These are phyloP conservation scores for Anastrepha ludens DNA, from an alignment of 1,140 invertebrate genomes.

Conservation along the genomic window DNA sequence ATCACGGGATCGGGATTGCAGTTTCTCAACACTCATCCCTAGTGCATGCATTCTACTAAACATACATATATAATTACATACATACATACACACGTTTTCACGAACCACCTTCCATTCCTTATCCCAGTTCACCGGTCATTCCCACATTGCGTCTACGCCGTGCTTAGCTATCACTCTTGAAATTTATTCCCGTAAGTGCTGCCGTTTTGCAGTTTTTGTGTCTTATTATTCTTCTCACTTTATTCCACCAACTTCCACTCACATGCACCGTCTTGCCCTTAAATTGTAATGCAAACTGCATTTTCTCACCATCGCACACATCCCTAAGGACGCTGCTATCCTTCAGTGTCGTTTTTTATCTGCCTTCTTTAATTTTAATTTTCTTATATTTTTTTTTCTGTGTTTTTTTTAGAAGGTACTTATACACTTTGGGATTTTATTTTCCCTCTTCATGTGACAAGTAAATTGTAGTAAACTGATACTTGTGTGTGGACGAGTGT, in stretches of 20 bases:
- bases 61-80: neutral
- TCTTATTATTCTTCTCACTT: neutral
- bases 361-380: constrained; percentile 38
- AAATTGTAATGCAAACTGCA: constrained; percentile 33
- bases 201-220: constrained; percentile 15
- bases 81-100: neutral
- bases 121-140: neutral
- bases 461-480: constrained; percentile 33
- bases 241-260: neutral
- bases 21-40: neutral
- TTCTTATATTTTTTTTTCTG: neutral
- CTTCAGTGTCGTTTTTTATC: constrained; percentile 3
- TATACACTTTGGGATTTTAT: constrained; percentile 7
- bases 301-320: constrained; percentile 18
- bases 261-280: neutral
- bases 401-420: neutral
- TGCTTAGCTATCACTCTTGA: constrained; percentile 22
- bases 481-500: constrained; percentile 25
- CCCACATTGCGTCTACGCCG: neutral
- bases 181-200: constrained; percentile 30
- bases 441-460: constrained; percentile 33
- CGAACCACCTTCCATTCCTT: neutral
- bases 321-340: constrained; percentile 30
- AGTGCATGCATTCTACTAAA: neutral
- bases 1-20: no score